Base-by-base conservation (phyloP, 2,113 vertebrate species). In the Aphelocoma coerulescens region DNA sequence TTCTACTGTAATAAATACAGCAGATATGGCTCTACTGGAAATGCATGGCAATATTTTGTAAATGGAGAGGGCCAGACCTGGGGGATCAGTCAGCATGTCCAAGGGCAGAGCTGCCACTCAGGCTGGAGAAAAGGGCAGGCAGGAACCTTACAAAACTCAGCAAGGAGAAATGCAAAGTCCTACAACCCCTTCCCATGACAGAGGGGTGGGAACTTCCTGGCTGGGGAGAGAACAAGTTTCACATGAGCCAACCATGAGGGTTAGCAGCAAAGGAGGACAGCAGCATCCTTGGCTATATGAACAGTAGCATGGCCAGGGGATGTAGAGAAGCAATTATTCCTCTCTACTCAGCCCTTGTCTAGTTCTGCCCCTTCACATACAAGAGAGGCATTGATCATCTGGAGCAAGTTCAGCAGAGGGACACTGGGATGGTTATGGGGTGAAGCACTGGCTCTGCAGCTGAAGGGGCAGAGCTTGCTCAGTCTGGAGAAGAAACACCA, bases 221-320 rank as follows among this genome's bases (percentile, higher is more conserved):
- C 17, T 30, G 13, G 13, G n/a, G 2, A 43, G 43, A 67, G 6
- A 58, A 11, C 6, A 61, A 32, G 8, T 18, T 57, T 28, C 65
- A 10, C 3, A 35, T 0, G 6, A 84, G 41, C 10, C 46, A 84
- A 3, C 3, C 33, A 4, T 1, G 4, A 16, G 51, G 54, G 49
- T 32, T 3, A 14, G 46, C 39, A 88, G 69, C 21, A 41, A 48
- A 65, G 46, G 11, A 74, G 28, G 14, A 41, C 37, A 87, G 49
- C 59, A 52, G 24, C 32, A 62, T 13, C 44, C 63, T 28, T 54
- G 44, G 24, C 46, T 41, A 2, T 7, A 23, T 3, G 35, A 77
- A 13, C 32, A 81, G 28, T 3, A 54, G 46, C 4, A 6, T 4
- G 22, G 28, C 20, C 62, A 41, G 57, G 28, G 76, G 16, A 46